Evolutionary conservation across 2,888 invertebrate species (phyloP).

Genomic region (Drosophila engyochracea): DNA sequence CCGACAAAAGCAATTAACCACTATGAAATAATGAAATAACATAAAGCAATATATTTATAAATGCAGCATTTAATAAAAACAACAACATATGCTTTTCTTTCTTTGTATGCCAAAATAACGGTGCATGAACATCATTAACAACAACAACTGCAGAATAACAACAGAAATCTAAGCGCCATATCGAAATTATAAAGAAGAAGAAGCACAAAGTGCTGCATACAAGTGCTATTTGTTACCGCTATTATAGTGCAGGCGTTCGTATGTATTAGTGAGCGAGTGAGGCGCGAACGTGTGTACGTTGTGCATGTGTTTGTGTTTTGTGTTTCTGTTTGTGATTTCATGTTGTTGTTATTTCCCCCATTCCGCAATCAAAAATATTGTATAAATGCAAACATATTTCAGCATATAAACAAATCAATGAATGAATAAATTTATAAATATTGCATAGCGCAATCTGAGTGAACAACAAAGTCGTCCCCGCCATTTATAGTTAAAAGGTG

Average conservation of each 20-base stretch:
- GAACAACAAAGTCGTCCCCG: slow-evolving; percentile 14
- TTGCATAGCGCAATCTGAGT: slow-evolving; percentile 22
- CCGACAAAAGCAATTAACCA: slow-evolving; percentile 30
- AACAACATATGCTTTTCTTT: slow-evolving; percentile 23
- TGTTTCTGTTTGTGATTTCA: slow-evolving; percentile 64
- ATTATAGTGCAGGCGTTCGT: slow-evolving; percentile 36
- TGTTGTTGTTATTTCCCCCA: slow-evolving; percentile 56
- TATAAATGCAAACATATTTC: slow-evolving; percentile 26
- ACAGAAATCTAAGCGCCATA: slow-evolving; percentile 47
- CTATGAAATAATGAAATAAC: slow-evolving; percentile 22
- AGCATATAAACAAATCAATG: slow-evolving; percentile 40
- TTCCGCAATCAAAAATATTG: slow-evolving; percentile 46
- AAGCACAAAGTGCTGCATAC: slow-evolving; percentile 51
- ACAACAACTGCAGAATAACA: slow-evolving; percentile 18
- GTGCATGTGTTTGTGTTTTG: slow-evolving; percentile 64
- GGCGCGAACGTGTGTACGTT: slow-evolving; percentile 40
- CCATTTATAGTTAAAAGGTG: slow-evolving; percentile 60
- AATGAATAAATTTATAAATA: slow-evolving; percentile 11
- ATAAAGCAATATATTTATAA: slow-evolving; percentile 19
- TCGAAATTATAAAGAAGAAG: slow-evolving; percentile 33
- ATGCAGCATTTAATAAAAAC: slow-evolving; percentile 26
- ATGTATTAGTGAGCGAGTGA: slow-evolving; percentile 21
- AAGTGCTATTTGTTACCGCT: slow-evolving; percentile 52
- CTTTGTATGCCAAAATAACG: slow-evolving; percentile 36
- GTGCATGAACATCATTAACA: slow-evolving; percentile 26